Conservation (phyloP, 2,888 invertebrate species). For the Limnephilus lunatus region DNA sequence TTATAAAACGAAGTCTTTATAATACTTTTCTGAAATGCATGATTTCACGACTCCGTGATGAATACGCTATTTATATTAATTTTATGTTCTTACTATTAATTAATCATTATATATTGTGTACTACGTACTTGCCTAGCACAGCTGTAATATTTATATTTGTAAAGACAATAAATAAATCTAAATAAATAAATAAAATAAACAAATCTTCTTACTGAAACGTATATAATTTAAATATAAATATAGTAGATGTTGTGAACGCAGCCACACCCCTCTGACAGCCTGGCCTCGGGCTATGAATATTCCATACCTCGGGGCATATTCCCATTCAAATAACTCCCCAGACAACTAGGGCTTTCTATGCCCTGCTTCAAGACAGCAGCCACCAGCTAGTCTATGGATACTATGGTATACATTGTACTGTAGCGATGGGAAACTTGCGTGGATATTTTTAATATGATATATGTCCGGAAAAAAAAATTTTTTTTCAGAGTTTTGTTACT, state of each 20-base stretch:
- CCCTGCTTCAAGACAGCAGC: constrained; percentile 3
- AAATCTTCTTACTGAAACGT: no score
- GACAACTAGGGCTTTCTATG: constrained; percentile 34
- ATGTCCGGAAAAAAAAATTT: not conserved
- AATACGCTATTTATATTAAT: no score
- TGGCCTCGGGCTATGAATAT: constrained; percentile 35
- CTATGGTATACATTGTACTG: not conserved
- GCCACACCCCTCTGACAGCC: not conserved
- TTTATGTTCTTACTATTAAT: no score
- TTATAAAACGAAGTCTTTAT: no score
- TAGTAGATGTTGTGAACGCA: not conserved
- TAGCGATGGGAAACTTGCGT: not conserved
- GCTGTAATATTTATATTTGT: no score
- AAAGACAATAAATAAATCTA: no score
- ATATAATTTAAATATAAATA: not conserved
- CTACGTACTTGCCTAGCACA: no score
- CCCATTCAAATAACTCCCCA: constrained; percentile 44
- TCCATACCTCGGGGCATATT: constrained; percentile 25
- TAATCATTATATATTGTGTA: no score
- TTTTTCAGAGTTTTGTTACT: no score
- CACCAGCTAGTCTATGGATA: not conserved
- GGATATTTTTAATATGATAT: not conserved
- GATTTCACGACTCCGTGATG: no score
- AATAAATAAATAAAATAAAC: no score
- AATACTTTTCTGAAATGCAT: no score